Percentiles rank a stretch among this genome's conserved stretches.
phyloP scores from a whole-genome alignment of 2,797 vertebrate genomes.

The Brotula barbata region DNA sequence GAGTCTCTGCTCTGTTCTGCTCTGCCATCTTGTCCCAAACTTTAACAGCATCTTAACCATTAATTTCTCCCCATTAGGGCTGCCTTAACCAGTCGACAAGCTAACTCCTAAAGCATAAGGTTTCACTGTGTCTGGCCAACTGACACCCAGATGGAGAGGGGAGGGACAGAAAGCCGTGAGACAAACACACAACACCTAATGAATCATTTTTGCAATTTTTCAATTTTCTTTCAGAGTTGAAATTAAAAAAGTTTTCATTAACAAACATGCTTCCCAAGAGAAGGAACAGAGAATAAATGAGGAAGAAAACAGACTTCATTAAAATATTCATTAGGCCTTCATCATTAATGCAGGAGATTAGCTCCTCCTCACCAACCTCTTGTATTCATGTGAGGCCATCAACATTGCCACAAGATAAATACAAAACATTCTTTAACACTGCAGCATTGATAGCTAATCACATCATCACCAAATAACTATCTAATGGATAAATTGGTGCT shows the following conservation, averaged over 20 bases:
- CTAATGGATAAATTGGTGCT: conserved; percentile 49
- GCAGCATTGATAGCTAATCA: conserved; percentile 49
- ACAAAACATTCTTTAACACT: conserved; percentile 33
- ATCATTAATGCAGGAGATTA: conserved; percentile 86
- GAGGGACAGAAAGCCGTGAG: conserved; percentile 25
- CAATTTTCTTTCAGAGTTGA: conserved; percentile 71
- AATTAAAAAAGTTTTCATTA: conserved; percentile 81
- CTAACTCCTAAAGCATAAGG: conserved; percentile 41
- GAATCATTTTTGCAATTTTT: conserved; percentile 75
- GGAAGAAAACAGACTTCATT: conserved; percentile 77
- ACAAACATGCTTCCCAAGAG: conserved; percentile 75
- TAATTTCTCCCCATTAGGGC: conserved; percentile 37
- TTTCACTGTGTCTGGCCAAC: conserved; percentile 40
- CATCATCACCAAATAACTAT: conserved; percentile 67
- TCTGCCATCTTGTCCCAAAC: conserved; percentile 69
- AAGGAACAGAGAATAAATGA: conserved; percentile 66
- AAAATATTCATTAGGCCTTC: conserved; percentile 83
- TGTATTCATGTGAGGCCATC: conserved; percentile 74
- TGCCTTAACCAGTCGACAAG: conserved; percentile 54
- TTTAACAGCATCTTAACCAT: conserved; percentile 60
- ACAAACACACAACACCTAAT: conserved; percentile 69
- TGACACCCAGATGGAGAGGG: conserved; percentile 25
- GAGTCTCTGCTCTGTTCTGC: conserved; percentile 57
- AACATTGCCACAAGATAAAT: conserved; percentile 62
- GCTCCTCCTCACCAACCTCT: conserved; percentile 78